A percentile compares a stretch with the other conserved stretches of the same genome.
phyloP scores from a whole-genome alignment of 2,888 invertebrate species.

The Hyposoter dolosus region DNA sequence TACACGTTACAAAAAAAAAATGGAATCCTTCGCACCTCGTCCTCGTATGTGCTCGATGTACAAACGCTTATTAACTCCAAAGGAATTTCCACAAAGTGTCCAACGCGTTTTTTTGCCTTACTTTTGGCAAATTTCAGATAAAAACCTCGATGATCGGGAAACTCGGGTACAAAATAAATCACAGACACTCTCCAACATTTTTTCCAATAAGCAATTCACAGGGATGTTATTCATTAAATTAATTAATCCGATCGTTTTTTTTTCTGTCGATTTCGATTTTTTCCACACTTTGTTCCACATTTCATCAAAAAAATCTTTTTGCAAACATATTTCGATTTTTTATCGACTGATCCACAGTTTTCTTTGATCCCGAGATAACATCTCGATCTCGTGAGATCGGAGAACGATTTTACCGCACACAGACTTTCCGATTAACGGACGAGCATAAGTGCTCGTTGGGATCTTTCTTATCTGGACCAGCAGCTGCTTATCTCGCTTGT shows the following conservation, averaged over 20 bases:
- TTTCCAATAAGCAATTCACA: background rate
- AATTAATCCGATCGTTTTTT: no score
- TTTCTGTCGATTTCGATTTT: background rate
- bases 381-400: constrained; percentile 52
- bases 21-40: constrained; percentile 21
- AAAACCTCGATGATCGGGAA: constrained; percentile 12
- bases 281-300: background rate
- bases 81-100: constrained; percentile 25
- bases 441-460: constrained; percentile 45
- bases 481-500: constrained; percentile 60
- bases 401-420: constrained; percentile 34
- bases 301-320: background rate
- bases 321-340: constrained; percentile 5
- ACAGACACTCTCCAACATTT: background rate
- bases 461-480: constrained; percentile 55
- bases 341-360: background rate
- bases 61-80: constrained; percentile 53
- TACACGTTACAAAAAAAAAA: background rate
- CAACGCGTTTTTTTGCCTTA: constrained; percentile 17
- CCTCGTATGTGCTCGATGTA: constrained; percentile 29
- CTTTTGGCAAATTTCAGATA: constrained; percentile 18
- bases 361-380: constrained; percentile 32
- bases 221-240: background rate
- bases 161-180: background rate
- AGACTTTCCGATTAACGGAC: constrained; percentile 49